These are phyloP conservation scores for Rhyzopertha dominica DNA, from an alignment of 1,140 invertebrate species.

Conservation along the genomic window DNA sequence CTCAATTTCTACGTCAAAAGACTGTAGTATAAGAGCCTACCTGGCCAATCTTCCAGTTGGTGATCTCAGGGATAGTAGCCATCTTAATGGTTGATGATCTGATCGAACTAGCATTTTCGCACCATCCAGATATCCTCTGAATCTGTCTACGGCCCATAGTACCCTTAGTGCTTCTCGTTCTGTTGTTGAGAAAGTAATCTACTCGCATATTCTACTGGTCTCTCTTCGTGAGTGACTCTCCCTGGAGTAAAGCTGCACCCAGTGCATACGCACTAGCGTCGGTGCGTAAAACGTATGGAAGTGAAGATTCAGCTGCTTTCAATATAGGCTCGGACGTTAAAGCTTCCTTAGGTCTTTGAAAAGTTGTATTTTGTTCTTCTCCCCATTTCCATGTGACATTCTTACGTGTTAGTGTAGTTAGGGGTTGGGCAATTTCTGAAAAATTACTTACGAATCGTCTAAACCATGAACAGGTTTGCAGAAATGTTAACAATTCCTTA, in stretches of 20 bases:
- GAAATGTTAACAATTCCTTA: slow-evolving; percentile 30
- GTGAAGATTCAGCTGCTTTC: background rate
- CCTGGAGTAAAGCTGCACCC: slow-evolving; percentile 41
- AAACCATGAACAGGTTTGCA: slow-evolving; percentile 42
- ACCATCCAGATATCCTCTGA: slow-evolving; percentile 29
- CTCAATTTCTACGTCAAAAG: slow-evolving; percentile 22
- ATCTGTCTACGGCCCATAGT: slow-evolving; percentile 40
- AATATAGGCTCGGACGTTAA: too few species aligned
- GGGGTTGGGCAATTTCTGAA: slow-evolving; percentile 36
- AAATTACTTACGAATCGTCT: slow-evolving; percentile 43
- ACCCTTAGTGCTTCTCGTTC: slow-evolving; percentile 46
- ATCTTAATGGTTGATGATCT: slow-evolving; percentile 22
- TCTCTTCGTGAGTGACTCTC: slow-evolving; percentile 35
- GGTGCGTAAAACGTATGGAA: slow-evolving; percentile 9
- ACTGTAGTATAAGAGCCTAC: slow-evolving; percentile 36
- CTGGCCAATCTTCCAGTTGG: slow-evolving; percentile 35
- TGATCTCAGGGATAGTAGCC: slow-evolving; percentile 21
- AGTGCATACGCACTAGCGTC: slow-evolving; percentile 36
- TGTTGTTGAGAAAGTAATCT: slow-evolving; percentile 32
- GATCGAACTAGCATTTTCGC: slow-evolving; percentile 33
- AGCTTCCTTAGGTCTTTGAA: too few species aligned
- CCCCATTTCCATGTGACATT: slow-evolving; percentile 34
- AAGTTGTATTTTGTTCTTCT: slow-evolving; percentile 11
- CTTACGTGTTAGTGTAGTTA: slow-evolving; percentile 38
- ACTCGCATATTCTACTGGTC: slow-evolving; percentile 46